These are phyloP conservation scores for Sebastes dallii DNA, from an alignment of 2,797 vertebrate species.

Conservation along the genomic window DNA sequence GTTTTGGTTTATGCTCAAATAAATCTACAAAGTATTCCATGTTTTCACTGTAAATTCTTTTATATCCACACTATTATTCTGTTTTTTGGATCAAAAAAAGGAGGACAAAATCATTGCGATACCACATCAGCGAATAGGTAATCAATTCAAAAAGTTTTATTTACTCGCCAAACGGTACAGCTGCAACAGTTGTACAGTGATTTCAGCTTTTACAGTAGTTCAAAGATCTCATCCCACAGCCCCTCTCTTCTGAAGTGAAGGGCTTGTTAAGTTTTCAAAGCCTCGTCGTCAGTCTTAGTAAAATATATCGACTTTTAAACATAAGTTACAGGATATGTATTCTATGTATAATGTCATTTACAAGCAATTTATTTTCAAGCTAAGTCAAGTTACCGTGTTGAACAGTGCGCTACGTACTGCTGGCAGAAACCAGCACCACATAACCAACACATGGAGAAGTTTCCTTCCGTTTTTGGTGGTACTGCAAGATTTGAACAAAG, in stretches of 20 bases:
- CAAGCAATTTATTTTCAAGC: constrained; percentile 12
- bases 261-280: constrained; percentile 55
- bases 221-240: constrained; percentile 55
- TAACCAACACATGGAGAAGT: constrained; percentile 1
- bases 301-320: constrained; percentile 73
- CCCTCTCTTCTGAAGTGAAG: constrained; percentile 45
- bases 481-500: constrained; percentile 9
- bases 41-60: neutral
- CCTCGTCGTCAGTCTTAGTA: constrained; percentile 65
- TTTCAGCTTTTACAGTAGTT: constrained; percentile 71
- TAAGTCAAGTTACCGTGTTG: constrained; percentile 1
- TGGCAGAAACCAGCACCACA: constrained; percentile 34
- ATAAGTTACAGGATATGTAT: constrained; percentile 53
- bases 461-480: constrained; percentile 20
- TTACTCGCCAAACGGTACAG: constrained; percentile 80
- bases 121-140: neutral
- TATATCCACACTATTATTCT: neutral
- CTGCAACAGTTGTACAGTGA: constrained; percentile 78
- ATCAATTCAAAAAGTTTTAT: constrained; percentile 69
- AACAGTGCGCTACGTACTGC: constrained; percentile 11
- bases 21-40: constrained; percentile 12
- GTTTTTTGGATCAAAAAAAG: neutral
- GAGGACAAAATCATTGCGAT: neutral
- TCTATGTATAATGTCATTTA: constrained; percentile 17
- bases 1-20: constrained; percentile 13